Base-by-base conservation (phyloP, 2,888 invertebrate species). In the Keiferia lycopersicella region DNA sequence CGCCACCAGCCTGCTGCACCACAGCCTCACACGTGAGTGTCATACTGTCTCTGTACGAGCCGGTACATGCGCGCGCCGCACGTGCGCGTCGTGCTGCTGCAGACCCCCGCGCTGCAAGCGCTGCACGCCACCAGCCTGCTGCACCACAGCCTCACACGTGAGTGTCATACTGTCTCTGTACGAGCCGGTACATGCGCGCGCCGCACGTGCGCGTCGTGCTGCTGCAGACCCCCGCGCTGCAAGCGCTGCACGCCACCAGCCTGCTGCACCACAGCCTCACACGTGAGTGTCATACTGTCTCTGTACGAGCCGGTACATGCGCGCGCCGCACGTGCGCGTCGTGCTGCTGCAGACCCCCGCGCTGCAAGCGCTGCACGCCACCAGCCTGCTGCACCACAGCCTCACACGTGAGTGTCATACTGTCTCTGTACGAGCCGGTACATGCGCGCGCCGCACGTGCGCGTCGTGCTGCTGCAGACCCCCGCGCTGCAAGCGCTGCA, bases 311-410 rank as follows among this genome's bases (percentile, higher is more conserved):
- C n/a, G n/a, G n/a, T 66, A 69, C 63, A 73, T 75, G 60, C 34
- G 64, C 61, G 75, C 76, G 22, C 80, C 81, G n/a, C 63, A 64
- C 53, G 79, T 69, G 50, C 84, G 84, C 78, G 39, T 77, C 72
- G 72, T 88, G 75, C 73, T 88, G 73, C 74, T 90, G 78, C 87
- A 88, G 82, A 76, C 86, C 62, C 88, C 86, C 0, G 87, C 87
- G 61, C 72, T 78, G 39, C 67, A 61, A 56, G 67, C 69, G 58
- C 67, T 75, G 62, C 70, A 72, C 64, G 71, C 70, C 59, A 67
- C 69, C 66, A 34, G 73, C 75, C 12, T 66, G 66, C 70, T 14
- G 63, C 38, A 63, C 69, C 45, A 38, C 39, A 50, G 56, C 51
- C 53, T 34, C 2, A 56, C 12, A 10, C n/a, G 56, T 56, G 16